Conservation (phyloP, 2,113 vertebrate genomes). For the Mustela nigripes region DNA sequence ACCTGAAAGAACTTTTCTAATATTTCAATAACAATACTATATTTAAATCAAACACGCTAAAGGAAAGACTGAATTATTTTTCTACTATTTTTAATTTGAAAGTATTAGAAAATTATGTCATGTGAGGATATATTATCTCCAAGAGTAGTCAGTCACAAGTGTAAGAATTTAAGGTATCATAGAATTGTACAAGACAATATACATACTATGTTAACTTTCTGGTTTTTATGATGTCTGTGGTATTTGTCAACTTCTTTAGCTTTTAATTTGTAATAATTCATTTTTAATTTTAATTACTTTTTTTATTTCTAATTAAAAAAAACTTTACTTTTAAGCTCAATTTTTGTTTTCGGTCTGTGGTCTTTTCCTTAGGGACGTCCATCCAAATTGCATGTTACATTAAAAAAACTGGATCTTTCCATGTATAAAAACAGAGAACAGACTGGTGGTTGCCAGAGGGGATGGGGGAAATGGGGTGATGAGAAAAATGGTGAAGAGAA, state of each 20-base stretch:
- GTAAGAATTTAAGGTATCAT: neutral
- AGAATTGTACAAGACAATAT: neutral
- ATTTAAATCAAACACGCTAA: neutral
- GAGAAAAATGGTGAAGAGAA: neutral
- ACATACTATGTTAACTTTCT: neutral
- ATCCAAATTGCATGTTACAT: neutral
- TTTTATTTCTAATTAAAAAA: neutral
- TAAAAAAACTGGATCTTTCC: neutral
- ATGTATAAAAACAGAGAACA: neutral
- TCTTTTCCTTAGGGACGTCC: neutral
- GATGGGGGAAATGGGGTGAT: neutral
- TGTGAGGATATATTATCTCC: neutral
- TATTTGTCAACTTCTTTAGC: neutral
- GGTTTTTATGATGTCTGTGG: neutral
- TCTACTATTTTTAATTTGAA: neutral
- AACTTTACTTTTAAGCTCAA: neutral
- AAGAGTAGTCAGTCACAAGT: neutral
- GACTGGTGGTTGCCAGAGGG: neutral
- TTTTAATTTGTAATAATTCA: neutral
- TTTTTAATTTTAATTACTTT: neutral
- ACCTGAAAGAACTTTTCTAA: neutral
- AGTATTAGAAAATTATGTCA: neutral
- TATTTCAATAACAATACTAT: neutral
- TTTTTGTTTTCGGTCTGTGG: neutral
- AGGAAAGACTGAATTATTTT: neutral